These are phyloP conservation scores for Ammodytes marinus DNA, from an alignment of 2,113 vertebrate genomes.

Conservation along the genomic window DNA sequence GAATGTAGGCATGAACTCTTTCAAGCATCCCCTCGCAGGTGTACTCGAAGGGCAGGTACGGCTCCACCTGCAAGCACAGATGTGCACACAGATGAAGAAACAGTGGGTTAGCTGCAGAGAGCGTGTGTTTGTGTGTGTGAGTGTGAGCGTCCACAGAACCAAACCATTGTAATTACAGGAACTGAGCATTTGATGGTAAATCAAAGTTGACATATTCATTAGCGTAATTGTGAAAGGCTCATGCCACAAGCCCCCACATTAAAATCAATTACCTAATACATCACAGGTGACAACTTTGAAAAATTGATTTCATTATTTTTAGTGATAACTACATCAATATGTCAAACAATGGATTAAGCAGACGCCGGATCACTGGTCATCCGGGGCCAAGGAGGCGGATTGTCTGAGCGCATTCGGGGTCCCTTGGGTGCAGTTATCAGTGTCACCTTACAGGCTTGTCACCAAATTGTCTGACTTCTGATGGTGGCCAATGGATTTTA, in stretches of 20 bases:
- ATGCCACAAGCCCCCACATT: slow-evolving; percentile 62
- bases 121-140: background rate
- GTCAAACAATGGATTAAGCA: slow-evolving; percentile 59
- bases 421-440: slow-evolving; percentile 8
- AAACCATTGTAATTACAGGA: slow-evolving; percentile 62
- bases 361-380: slow-evolving; percentile 19
- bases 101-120: background rate
- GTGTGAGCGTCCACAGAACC: background rate
- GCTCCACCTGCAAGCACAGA: slow-evolving; percentile 89
- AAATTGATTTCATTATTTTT: slow-evolving; percentile 76
- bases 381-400: background rate
- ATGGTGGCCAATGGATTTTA: slow-evolving; percentile 16
- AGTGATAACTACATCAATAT: slow-evolving; percentile 59
- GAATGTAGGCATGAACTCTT: slow-evolving; percentile 94
- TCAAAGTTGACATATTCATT: slow-evolving; percentile 82
- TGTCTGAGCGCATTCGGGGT: background rate
- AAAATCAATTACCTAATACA: slow-evolving; percentile 78
- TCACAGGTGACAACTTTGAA: slow-evolving; percentile 67
- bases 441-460: background rate
- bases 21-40: slow-evolving; percentile 97
- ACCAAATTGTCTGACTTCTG: slow-evolving; percentile 11
- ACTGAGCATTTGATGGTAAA: slow-evolving; percentile 63
- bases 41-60: slow-evolving; percentile 96
- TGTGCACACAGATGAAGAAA: slow-evolving; percentile 40
- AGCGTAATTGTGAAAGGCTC: slow-evolving; percentile 77